A percentile compares a stretch with the other conserved stretches of the same genome.
These are phyloP conservation scores for Allacma fusca DNA, from an alignment of 2,888 invertebrate species.

Conservation along the genomic window DNA sequence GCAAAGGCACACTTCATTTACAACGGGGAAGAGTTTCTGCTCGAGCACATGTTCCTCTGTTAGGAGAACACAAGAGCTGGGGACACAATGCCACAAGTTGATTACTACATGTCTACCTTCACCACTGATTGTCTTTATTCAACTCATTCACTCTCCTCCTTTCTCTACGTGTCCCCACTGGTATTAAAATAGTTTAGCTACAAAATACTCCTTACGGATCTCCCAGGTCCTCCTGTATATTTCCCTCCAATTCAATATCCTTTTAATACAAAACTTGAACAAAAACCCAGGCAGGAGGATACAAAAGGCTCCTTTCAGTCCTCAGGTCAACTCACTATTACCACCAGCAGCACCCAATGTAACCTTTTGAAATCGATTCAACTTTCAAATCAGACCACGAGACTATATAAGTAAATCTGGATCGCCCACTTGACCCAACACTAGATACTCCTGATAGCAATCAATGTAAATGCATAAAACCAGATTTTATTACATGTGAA, in stretches of 20 bases:
- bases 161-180: not conserved
- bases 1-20: not conserved
- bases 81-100: not conserved
- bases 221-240: not conserved
- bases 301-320: too few species aligned
- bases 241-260: not conserved
- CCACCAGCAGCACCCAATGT: not conserved
- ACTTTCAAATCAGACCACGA: not conserved
- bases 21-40: not conserved
- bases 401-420: not conserved
- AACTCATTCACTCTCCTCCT: not conserved
- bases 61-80: not conserved
- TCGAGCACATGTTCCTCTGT: not conserved
- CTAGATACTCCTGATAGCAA: not conserved
- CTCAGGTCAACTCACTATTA: not conserved
- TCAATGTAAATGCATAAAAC: not conserved
- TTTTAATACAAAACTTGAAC: not conserved
- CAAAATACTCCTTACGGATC: too few species aligned
- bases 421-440: slow-evolving; percentile 3
- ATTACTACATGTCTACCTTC: not conserved
- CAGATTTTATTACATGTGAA: not conserved
- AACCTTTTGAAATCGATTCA: not conserved
- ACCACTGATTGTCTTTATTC: not conserved
- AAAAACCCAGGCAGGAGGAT: not conserved
- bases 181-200: not conserved